Percentiles rank a stretch among this genome's conserved stretches.
Conservation (phyloP, 2,797 vertebrate genomes). For the Alosa sapidissima region DNA sequence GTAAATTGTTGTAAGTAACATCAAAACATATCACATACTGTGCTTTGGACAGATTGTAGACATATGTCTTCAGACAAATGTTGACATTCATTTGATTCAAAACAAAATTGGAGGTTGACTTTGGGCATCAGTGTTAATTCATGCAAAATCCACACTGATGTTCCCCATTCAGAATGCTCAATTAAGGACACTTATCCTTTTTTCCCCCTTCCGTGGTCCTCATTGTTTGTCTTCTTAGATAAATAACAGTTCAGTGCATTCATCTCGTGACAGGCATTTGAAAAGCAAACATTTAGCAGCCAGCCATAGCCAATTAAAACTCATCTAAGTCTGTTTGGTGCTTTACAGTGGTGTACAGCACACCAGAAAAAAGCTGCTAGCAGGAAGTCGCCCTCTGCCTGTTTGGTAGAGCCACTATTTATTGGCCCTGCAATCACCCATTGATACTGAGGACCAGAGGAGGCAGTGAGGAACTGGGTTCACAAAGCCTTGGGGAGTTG, state of each 20-base stretch:
- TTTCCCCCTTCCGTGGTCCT: slow-evolving; percentile 28
- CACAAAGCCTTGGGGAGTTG: slow-evolving; percentile 12
- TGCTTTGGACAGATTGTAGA: background rate
- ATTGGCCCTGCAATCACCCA: background rate
- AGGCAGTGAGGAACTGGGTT: background rate
- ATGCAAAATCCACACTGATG: slow-evolving; percentile 14
- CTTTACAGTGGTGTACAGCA: background rate
- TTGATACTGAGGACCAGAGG: background rate
- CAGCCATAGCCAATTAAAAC: slow-evolving; percentile 58
- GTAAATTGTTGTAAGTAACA: background rate
- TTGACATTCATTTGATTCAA: background rate
- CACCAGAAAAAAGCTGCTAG: slow-evolving; percentile 8
- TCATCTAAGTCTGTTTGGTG: slow-evolving; percentile 39
- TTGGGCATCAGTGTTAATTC: background rate
- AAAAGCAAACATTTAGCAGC: slow-evolving; percentile 45
- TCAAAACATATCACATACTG: background rate
- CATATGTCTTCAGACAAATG: background rate
- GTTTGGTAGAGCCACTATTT: slow-evolving; percentile 5
- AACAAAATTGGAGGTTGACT: background rate
- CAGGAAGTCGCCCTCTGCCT: slow-evolving; percentile 21
- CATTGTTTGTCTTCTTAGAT: slow-evolving; percentile 36
- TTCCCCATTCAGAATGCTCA: slow-evolving; percentile 12
- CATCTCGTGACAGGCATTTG: slow-evolving; percentile 45
- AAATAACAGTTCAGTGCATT: slow-evolving; percentile 40
- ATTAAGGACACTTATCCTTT: background rate